Base-by-base conservation (phyloP, 2,888 invertebrate species). In the Hydraecia micacea region DNA sequence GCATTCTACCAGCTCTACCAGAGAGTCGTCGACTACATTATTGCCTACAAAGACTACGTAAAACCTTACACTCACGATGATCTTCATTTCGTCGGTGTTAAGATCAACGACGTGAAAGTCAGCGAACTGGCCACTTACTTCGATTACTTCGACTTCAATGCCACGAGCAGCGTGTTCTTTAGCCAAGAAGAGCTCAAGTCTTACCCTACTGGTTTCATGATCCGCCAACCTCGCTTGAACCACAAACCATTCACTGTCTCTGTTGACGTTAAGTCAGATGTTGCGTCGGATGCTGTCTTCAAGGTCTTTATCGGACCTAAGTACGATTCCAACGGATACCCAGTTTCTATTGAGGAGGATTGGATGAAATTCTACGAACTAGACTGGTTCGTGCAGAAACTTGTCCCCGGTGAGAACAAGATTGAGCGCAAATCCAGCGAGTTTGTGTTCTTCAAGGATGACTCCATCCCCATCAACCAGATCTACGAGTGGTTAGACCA, bases 251-350 rank as follows among this genome's bases (percentile, higher is more conserved):
- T 98, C 97, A 96, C 95, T 75, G 96, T 98, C 85, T 96, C 96
- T 80, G 93, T 98, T 85, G 94, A 97, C 67, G 94, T 98, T 42
- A 96, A 97, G 75, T 97, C 98, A 73, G 97, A 98, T 73, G 96
- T 97, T 81, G 94, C 96, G 18, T 94, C 94, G 55, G 97, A 97
- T 80, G 98, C 97, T 7, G 96, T 97, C 28, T 93, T 98, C 75
- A 97, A 97, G 86, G 93, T 98, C 52, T 98, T 97, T 97, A 90
- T 98, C 58, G 98, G 98, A 83, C 98, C 98, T 15, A 98, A 98
- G 93, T 97, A 97, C 90, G 97, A 98, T 89, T 95, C 97, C 86
- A 96, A 97, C 67, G 97, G 97, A 67, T 96, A 96, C 85, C 93
- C 95, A 46, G 90, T 97, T 36, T 93, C 94, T 77, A 90, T 98